A percentile compares a stretch with the other conserved stretches of the same genome.
phyloP scores from a whole-genome alignment of 2,888 invertebrate species.

The Ptychoptera albimana region DNA sequence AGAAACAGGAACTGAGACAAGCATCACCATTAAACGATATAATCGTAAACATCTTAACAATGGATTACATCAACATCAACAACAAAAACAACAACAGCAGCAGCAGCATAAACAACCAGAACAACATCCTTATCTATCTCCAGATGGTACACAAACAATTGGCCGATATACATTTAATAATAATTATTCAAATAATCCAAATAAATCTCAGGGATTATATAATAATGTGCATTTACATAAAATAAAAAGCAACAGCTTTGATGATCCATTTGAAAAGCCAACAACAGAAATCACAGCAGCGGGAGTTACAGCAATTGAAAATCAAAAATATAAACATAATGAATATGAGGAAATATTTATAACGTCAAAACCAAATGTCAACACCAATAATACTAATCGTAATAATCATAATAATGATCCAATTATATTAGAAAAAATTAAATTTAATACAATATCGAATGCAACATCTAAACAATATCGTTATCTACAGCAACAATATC shows the following conservation, averaged over 20 bases:
- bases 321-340: neutral
- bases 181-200: neutral
- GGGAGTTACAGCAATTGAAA: neutral
- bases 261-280: no score
- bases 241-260: no score
- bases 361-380: neutral
- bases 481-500: no score
- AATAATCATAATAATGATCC: neutral
- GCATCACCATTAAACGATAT: neutral
- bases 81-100: conserved; percentile 3
- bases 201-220: neutral
- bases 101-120: conserved; percentile 3
- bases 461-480: no score
- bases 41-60: no score
- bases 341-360: neutral
- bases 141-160: neutral
- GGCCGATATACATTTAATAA: neutral
- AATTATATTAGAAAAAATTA: no score
- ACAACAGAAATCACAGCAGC: neutral
- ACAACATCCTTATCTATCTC: neutral
- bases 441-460: no score
- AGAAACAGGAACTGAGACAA: neutral
- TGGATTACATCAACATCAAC: conserved; percentile 2
- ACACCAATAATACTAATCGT: neutral
- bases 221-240: neutral